Conservation (phyloP, 2,888 invertebrate species). For the Lepas anatifera region DNA sequence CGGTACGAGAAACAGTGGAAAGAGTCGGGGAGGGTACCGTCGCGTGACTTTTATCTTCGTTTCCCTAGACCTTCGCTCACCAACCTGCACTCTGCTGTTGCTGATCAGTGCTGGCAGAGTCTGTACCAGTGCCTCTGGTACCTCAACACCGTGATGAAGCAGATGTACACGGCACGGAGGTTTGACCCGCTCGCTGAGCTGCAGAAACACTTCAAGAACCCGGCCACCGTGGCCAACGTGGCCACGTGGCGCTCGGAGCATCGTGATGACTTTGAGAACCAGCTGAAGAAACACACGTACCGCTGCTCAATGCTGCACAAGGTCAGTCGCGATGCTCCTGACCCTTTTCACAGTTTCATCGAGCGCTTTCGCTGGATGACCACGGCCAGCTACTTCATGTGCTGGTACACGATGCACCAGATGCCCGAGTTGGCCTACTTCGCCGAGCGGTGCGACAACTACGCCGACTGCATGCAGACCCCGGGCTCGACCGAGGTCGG, state of each 20-base stretch:
- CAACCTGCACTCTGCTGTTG: conserved; percentile 49
- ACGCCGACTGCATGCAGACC: conserved; percentile 41
- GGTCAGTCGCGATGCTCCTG: not conserved
- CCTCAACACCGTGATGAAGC: conserved; percentile 31
- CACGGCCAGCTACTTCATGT: conserved; percentile 52
- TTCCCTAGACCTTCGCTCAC: conserved; percentile 46
- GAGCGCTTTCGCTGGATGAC: conserved; percentile 28
- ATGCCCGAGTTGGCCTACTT: conserved; percentile 39
- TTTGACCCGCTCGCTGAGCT: conserved; percentile 2
- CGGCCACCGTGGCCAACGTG: not conserved
- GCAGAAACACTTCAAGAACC: not conserved
- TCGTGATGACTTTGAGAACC: not conserved
- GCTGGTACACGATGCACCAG: conserved; percentile 47
- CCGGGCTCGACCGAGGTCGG: not conserved
- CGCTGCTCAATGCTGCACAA: not conserved
- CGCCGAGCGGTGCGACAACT: conserved; percentile 48
- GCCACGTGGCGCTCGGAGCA: conserved; percentile 1
- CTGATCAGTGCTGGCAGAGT: conserved; percentile 41
- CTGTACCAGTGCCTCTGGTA: conserved; percentile 47
- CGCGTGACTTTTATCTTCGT: conserved; percentile 32
- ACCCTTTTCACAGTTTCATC: not conserved
- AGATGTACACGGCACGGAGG: not conserved
- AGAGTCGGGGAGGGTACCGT: conserved; percentile 20
- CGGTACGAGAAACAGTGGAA: conserved; percentile 33
- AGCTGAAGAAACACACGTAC: not conserved